Percentiles rank a stretch among this genome's conserved stretches.
Evolutionary conservation across 2,113 vertebrate species (phyloP).

Genomic region (Leptosomus discolor): DNA sequence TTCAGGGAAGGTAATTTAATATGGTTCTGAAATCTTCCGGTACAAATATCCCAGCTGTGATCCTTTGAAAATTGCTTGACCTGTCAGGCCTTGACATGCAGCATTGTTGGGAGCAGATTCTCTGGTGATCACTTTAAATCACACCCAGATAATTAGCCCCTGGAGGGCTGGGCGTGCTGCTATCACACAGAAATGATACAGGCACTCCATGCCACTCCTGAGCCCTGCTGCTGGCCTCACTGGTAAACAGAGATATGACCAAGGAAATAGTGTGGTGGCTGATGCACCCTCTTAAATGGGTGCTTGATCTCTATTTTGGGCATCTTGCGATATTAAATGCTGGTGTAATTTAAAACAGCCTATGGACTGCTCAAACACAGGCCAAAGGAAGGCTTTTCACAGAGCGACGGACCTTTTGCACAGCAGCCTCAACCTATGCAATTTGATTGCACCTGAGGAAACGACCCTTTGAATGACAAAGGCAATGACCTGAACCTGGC

Average conservation of each 20-base stretch:
- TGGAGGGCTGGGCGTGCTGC: not conserved
- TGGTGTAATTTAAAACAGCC: not conserved
- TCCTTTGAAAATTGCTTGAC: not conserved
- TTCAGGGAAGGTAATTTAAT: slow-evolving; percentile 22
- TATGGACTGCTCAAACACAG: not conserved
- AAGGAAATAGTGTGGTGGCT: not conserved
- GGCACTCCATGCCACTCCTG: not conserved
- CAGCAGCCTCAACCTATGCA: not conserved
- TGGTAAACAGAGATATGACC: not conserved
- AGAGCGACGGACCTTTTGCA: not conserved
- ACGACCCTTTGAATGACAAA: not conserved
- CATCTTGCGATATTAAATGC: not conserved
- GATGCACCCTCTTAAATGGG: not conserved
- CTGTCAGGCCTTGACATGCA: not conserved
- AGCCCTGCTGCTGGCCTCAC: not conserved
- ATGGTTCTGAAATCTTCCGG: not conserved
- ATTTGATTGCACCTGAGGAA: slow-evolving; percentile 1
- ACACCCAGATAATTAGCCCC: not conserved
- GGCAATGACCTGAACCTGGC: not conserved
- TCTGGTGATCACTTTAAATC: not conserved
- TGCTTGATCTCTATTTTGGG: not conserved
- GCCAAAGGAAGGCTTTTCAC: not conserved
- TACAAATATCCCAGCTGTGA: not conserved
- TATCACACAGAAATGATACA: not conserved
- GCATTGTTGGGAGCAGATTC: not conserved